These are phyloP conservation scores for Ia io DNA, from an alignment of 2,113 vertebrate species.

Conservation along the genomic window DNA sequence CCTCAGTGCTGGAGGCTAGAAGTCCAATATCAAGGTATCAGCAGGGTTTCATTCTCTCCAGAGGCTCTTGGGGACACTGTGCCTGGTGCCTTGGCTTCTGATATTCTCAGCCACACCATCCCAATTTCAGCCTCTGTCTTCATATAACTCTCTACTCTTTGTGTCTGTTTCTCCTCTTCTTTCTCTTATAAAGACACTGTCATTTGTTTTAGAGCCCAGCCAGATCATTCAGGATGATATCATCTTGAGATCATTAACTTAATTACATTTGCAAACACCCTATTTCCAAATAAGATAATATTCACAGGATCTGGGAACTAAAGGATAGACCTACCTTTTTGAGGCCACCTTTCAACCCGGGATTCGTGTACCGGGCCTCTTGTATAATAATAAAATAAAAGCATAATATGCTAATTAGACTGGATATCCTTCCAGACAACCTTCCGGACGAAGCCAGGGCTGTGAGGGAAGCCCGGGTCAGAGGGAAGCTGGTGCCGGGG, in stretches of 20 bases:
- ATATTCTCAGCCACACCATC: not conserved
- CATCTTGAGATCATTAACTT: not conserved
- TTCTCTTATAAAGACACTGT: not conserved
- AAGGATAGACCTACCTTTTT: not conserved
- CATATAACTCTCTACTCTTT: not conserved
- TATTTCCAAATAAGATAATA: conserved; percentile 5
- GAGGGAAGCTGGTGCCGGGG: too few relatives aligned
- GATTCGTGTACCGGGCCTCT: too few relatives aligned
- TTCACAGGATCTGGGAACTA: not conserved
- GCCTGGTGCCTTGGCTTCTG: not conserved
- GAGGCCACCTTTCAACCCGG: not conserved
- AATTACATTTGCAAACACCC: not conserved
- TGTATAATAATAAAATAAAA: too few relatives aligned
- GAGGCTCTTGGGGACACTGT: not conserved
- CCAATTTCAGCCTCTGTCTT: not conserved
- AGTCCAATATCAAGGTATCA: not conserved
- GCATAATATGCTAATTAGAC: too few relatives aligned
- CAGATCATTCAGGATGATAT: not conserved
- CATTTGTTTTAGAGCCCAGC: not conserved
- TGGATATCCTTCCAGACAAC: too few relatives aligned
- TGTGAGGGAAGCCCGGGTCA: too few relatives aligned
- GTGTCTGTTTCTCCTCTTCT: not conserved
- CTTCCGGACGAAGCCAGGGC: too few relatives aligned
- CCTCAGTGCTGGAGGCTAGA: not conserved
- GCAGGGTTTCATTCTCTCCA: not conserved